These are phyloP conservation scores for Drosophila nr. perissopoda DNA, from an alignment of 2,888 invertebrate genomes.

Conservation along the genomic window DNA sequence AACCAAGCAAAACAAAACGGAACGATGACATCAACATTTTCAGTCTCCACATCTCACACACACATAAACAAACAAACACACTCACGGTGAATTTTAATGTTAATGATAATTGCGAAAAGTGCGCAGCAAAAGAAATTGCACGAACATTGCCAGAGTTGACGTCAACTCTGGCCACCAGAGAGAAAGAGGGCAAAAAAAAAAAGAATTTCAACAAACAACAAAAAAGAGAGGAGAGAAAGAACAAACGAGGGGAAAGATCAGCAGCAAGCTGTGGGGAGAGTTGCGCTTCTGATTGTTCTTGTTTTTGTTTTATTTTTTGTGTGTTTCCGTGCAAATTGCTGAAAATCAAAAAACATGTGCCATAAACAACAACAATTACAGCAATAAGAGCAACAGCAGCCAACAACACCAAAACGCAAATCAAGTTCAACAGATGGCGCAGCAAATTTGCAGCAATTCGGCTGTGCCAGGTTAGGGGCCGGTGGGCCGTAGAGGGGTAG, in stretches of 20 bases:
- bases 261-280: slow-evolving; percentile 35
- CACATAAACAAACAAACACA: slow-evolving; percentile 4
- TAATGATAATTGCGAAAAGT: slow-evolving; percentile 69
- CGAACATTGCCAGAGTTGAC: slow-evolving; percentile 56
- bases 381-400: slow-evolving; percentile 9
- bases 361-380: slow-evolving; percentile 44
- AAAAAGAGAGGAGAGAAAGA: slow-evolving; percentile 12
- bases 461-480: slow-evolving; percentile 19
- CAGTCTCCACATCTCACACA: slow-evolving; percentile 40
- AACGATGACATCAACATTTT: slow-evolving; percentile 76
- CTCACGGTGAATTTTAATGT: slow-evolving; percentile 55
- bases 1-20: slow-evolving; percentile 51
- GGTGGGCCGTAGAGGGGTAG: slow-evolving; percentile 4
- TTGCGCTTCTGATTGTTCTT: slow-evolving; percentile 27
- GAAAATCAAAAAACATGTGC: slow-evolving; percentile 53
- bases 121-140: slow-evolving; percentile 73
- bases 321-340: slow-evolving; percentile 52
- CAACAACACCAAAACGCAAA: slow-evolving; percentile 35
- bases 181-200: slow-evolving; percentile 16
- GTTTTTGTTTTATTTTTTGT: slow-evolving; percentile 24
- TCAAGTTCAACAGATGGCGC: slow-evolving; percentile 74
- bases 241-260: slow-evolving; percentile 27
- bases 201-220: slow-evolving; percentile 4
- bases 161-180: slow-evolving; percentile 45
- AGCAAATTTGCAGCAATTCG: slow-evolving; percentile 64